Evolutionary conservation across 2,797 vertebrate species (phyloP).

Genomic region (Malurus leucopterus): DNA sequence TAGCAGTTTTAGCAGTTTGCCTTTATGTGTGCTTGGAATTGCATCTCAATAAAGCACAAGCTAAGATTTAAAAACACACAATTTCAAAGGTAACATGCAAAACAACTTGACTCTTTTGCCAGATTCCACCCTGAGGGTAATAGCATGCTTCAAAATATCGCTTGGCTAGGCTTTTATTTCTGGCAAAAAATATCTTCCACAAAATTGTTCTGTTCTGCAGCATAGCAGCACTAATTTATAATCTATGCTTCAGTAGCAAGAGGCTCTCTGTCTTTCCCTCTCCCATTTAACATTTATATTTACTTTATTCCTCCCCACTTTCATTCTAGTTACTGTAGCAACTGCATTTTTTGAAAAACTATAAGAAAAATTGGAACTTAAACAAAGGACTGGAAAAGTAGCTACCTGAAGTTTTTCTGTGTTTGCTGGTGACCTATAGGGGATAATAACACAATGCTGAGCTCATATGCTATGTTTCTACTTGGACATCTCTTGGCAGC

Average conservation of each 20-base stretch:
- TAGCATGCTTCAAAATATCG: background rate
- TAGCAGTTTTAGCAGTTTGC: conserved; percentile 42
- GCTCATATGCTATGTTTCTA: background rate
- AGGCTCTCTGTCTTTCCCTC: background rate
- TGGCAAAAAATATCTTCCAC: conserved; percentile 16
- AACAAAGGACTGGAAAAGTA: background rate
- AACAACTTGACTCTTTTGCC: conserved; percentile 28
- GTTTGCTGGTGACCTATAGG: background rate
- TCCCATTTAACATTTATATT: conserved; percentile 8
- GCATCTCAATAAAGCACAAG: conserved; percentile 27
- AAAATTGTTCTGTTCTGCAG: conserved; percentile 30
- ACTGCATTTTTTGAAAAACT: background rate
- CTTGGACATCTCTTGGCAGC: background rate
- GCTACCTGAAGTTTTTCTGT: background rate
- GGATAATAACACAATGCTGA: background rate
- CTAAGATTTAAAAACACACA: conserved; percentile 22
- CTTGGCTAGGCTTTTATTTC: conserved; percentile 4
- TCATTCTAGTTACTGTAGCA: background rate
- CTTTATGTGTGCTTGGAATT: conserved; percentile 62
- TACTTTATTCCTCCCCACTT: background rate
- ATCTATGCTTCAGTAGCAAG: background rate
- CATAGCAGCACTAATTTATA: conserved; percentile 36
- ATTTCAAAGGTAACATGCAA: conserved; percentile 50
- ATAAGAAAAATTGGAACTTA: background rate
- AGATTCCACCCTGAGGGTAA: conserved; percentile 46